These are phyloP conservation scores for Litocranius walleri DNA, from an alignment of 2,113 vertebrate species.

Conservation along the genomic window DNA sequence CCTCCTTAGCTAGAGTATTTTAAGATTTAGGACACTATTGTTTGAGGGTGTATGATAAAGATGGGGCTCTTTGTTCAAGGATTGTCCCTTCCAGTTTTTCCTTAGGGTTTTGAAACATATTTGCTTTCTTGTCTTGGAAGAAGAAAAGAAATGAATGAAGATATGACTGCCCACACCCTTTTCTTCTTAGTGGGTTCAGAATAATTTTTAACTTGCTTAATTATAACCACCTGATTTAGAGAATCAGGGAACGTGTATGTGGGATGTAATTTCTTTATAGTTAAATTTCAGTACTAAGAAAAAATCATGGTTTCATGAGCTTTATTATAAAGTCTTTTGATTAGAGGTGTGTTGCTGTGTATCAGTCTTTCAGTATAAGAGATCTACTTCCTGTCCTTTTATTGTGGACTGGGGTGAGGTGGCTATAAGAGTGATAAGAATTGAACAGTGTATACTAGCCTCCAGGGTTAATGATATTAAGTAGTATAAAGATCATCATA, in stretches of 20 bases:
- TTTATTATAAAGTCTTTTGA: slow-evolving; percentile 26
- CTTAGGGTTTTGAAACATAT: neutral
- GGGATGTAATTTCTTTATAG: neutral
- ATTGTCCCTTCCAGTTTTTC: slow-evolving; percentile 28
- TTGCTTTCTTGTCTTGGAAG: slow-evolving; percentile 14
- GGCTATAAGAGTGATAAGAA: neutral
- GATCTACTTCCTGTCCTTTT: neutral
- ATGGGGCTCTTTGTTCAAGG: neutral
- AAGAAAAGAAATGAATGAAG: slow-evolving; percentile 4
- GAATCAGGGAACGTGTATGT: neutral
- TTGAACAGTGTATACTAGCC: neutral
- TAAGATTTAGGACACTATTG: neutral
- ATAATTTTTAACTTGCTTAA: slow-evolving; percentile 38
- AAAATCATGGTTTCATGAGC: neutral
- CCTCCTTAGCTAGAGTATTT: slow-evolving; percentile 27
- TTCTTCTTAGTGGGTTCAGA: neutral
- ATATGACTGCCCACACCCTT: neutral
- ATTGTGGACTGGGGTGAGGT: neutral
- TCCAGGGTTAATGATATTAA: neutral
- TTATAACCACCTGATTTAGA: slow-evolving; percentile 12
- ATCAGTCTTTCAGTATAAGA: neutral
- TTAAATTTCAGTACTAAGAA: slow-evolving; percentile 30
- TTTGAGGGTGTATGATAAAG: neutral
- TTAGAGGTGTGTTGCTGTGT: neutral
- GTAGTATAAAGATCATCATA: slow-evolving; percentile 17